Evolutionary conservation across 2,113 vertebrate genomes (phyloP).

Genomic region (Baryphthengus martii): DNA sequence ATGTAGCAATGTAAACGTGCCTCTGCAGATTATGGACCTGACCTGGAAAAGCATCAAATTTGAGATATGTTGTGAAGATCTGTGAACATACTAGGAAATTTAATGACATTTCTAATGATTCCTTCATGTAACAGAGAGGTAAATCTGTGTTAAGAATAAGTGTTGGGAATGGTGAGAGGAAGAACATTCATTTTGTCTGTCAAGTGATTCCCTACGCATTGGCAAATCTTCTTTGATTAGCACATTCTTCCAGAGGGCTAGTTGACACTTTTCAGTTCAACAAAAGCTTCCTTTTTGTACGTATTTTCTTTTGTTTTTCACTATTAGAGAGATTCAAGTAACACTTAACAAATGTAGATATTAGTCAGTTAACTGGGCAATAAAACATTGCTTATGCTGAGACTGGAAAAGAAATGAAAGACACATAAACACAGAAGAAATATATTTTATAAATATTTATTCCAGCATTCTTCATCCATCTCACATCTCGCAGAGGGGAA

Average conservation of each 20-base stretch:
- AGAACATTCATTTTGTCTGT: neutral
- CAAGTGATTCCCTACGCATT: neutral
- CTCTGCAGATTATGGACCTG: neutral
- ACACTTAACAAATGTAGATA: neutral
- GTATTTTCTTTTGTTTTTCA: neutral
- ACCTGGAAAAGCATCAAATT: neutral
- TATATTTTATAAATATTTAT: neutral
- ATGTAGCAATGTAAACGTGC: neutral
- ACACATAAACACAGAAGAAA: neutral
- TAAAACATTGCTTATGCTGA: neutral
- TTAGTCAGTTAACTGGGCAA: neutral
- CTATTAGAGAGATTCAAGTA: neutral
- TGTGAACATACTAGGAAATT: neutral
- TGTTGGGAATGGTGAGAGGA: neutral
- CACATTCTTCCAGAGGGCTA: neutral
- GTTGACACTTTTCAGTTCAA: neutral
- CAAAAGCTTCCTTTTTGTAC: neutral
- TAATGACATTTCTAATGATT: neutral
- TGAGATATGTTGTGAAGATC: neutral
- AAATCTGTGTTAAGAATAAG: neutral
- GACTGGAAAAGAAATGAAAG: slow-evolving; percentile 24
- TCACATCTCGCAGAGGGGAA: neutral
- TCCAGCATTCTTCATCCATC: neutral
- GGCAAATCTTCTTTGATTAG: neutral
- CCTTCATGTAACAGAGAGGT: neutral